Conservation (phyloP, 2,797 vertebrate genomes). For the Melanotaenia parkinsoni region DNA sequence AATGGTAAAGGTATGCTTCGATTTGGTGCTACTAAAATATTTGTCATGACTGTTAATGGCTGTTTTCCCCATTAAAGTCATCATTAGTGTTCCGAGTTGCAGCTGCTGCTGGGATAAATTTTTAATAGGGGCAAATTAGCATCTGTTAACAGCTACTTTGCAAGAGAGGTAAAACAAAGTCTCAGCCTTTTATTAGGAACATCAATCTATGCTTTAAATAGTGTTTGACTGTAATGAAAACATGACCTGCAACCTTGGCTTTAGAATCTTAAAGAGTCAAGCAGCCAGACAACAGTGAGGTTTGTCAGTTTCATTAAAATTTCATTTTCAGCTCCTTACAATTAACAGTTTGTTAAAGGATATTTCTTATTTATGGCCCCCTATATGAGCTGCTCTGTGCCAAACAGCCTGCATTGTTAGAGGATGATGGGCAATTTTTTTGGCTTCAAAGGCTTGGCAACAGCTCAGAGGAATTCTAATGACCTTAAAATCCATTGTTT, state of each 20-base stretch:
- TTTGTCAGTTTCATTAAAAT: slow-evolving; percentile 60
- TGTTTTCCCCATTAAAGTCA: slow-evolving; percentile 66
- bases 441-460: slow-evolving; percentile 70
- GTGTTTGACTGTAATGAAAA: slow-evolving; percentile 28
- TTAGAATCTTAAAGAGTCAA: slow-evolving; percentile 22
- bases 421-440: slow-evolving; percentile 69
- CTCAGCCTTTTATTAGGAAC: slow-evolving; percentile 62
- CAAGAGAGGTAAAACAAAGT: slow-evolving; percentile 64
- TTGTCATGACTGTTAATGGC: slow-evolving; percentile 40
- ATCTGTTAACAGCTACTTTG: slow-evolving; percentile 74
- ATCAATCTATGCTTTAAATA: slow-evolving; percentile 55
- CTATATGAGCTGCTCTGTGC: slow-evolving; percentile 31
- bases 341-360: slow-evolving; percentile 70
- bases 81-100: slow-evolving; percentile 64
- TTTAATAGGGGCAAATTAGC: slow-evolving; percentile 77
- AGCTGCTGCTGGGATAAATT: slow-evolving; percentile 71
- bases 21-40: slow-evolving; percentile 33
- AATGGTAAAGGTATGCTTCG: slow-evolving; percentile 21
- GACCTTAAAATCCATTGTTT: slow-evolving; percentile 63
- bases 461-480: slow-evolving; percentile 71
- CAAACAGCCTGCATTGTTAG: slow-evolving; percentile 60
- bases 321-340: slow-evolving; percentile 57
- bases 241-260: slow-evolving; percentile 23
- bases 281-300: slow-evolving; percentile 16
- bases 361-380: slow-evolving; percentile 68